These are phyloP conservation scores for Meloe dianella DNA, from an alignment of 2,888 invertebrate species.

Conservation along the genomic window DNA sequence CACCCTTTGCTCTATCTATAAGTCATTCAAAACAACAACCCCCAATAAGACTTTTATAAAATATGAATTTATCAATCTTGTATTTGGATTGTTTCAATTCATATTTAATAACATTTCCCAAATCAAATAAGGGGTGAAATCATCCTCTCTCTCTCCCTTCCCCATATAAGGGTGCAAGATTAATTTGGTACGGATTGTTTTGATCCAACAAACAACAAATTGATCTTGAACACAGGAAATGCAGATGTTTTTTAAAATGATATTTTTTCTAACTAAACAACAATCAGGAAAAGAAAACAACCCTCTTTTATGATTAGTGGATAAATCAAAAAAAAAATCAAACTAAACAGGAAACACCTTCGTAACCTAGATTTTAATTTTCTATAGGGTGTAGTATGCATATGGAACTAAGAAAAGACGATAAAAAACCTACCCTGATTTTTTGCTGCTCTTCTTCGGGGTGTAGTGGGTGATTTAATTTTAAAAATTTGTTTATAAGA, in stretches of 20 bases:
- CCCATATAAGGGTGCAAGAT: conserved; percentile 16
- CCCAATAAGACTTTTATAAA: conserved; percentile 40
- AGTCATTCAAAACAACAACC: not conserved
- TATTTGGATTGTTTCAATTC: conserved; percentile 52
- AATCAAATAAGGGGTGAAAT: conserved; percentile 16
- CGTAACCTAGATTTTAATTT: conserved; percentile 36
- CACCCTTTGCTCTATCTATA: conserved; percentile 19
- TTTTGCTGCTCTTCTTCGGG: conserved; percentile 4
- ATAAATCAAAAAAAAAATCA: conserved; percentile 12
- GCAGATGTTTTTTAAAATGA: conserved; percentile 35
- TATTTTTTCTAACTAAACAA: conserved; percentile 22
- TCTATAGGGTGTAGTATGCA: conserved; percentile 16
- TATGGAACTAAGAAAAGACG: conserved; percentile 16
- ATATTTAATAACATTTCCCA: conserved; percentile 52
- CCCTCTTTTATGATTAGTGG: conserved; percentile 23
- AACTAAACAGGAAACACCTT: conserved; percentile 33
- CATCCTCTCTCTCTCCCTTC: not conserved
- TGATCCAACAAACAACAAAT: conserved; percentile 15
- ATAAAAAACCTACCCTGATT: conserved; percentile 13
- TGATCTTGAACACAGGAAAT: conserved; percentile 32
- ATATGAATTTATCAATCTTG: conserved; percentile 52
- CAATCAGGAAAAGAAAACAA: conserved; percentile 10
- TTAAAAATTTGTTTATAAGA: not conserved
- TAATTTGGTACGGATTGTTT: conserved; percentile 5
- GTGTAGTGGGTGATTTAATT: conserved; percentile 7